Percentiles rank a stretch among this genome's conserved stretches.
Conservation (phyloP, 1,140 invertebrate genomes). For the Tetragonula clypearis region DNA sequence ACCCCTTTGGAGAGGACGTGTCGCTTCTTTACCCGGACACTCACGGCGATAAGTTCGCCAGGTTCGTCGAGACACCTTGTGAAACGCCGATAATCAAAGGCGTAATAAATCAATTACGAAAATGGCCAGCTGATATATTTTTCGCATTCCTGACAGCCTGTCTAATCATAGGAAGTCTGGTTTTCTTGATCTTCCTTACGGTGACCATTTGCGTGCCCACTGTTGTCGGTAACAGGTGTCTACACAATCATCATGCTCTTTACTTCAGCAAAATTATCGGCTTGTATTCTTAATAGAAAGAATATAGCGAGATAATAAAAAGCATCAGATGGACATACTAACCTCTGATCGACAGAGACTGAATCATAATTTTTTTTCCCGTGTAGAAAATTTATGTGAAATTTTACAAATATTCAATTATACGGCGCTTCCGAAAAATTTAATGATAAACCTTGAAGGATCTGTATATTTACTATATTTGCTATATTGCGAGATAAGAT, state of each 20-base stretch:
- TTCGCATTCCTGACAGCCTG: conserved; percentile 61
- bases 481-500: too few relatives aligned
- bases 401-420: too few relatives aligned
- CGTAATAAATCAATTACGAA: conserved; percentile 60
- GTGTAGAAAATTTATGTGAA: too few relatives aligned
- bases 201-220: conserved; percentile 35
- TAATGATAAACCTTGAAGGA: too few relatives aligned
- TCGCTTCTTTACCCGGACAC: conserved; percentile 42
- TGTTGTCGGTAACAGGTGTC: conserved; percentile 2
- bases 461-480: too few relatives aligned
- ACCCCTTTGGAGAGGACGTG: conserved; percentile 45
- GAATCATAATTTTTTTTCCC: too few relatives aligned
- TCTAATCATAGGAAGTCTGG: conserved; percentile 42
- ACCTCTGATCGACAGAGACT: neutral
- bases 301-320: neutral
- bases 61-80: neutral
- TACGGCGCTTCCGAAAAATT: too few relatives aligned
- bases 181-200: conserved; percentile 42
- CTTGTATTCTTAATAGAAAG: neutral
- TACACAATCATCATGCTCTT: neutral
- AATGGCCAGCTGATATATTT: conserved; percentile 68
- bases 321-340: neutral
- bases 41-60: conserved; percentile 12
- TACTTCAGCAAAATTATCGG: too few relatives aligned
- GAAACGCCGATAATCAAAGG: conserved; percentile 61